phyloP scores from a whole-genome alignment of 2,797 vertebrate genomes.

The Coendou prehensilis region DNA sequence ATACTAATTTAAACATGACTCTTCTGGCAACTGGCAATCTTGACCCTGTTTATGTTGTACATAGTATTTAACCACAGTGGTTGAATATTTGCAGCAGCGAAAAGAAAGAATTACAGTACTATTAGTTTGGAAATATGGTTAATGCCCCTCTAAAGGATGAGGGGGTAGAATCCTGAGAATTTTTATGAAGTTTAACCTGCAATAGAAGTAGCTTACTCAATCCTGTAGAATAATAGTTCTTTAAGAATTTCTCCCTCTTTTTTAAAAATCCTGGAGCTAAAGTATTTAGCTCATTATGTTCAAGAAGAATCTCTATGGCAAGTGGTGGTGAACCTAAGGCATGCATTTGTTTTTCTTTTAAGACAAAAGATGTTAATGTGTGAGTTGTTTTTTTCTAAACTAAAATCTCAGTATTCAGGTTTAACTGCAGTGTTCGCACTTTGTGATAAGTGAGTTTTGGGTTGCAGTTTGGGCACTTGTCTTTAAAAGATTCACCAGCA shows the following conservation, averaged over 20 bases:
- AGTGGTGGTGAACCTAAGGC: neutral
- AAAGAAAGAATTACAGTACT: conserved; percentile 46
- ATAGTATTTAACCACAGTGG: conserved; percentile 47
- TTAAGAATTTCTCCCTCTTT: neutral
- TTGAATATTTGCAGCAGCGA: conserved; percentile 2
- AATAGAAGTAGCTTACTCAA: conserved; percentile 12
- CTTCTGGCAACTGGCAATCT: conserved; percentile 55
- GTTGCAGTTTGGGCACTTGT: neutral
- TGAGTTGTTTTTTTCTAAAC: neutral
- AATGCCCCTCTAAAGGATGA: neutral
- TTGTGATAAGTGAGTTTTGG: neutral
- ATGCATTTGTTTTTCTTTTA: neutral
- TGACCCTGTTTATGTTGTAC: conserved; percentile 71
- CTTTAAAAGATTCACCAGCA: neutral
- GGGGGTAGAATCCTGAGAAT: neutral
- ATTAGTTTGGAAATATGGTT: conserved; percentile 36
- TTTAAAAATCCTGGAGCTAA: neutral
- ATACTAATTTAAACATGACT: conserved; percentile 77
- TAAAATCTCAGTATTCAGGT: neutral
- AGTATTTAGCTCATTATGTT: neutral
- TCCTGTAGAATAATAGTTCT: neutral
- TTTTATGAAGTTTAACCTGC: neutral
- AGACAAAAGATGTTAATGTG: neutral
- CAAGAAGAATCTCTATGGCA: neutral
- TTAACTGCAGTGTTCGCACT: neutral